Base-by-base conservation (phyloP, 2,797 vertebrate genomes). In the Eutrigla gurnardus region DNA sequence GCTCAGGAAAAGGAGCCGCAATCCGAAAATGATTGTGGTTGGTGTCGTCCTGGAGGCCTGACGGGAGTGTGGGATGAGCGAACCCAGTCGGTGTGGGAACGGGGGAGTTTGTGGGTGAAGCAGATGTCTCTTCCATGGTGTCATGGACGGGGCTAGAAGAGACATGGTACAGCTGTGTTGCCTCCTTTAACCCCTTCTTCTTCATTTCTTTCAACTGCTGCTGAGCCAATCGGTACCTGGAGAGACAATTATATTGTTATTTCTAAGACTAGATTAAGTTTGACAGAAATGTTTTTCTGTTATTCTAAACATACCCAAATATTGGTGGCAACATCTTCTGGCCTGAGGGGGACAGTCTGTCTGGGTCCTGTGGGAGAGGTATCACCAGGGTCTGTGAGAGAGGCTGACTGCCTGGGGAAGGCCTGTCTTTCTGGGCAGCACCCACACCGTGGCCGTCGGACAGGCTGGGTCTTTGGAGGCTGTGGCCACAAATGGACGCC, bases 201-300 rank as follows among this genome's bases (percentile, higher is more conserved):
- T 98, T 99, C 98, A 99, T 99, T 88, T 99, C 97, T 69, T 99
- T 99, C 75, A 99, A 78, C 91, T 99, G 98, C 85, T 98, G 97
- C 83, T 99, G 98, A 43, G 98, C 98, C 35, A 99, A 87, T 7
- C 96, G 96, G 81, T 99, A 99, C 73, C 93, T 93, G 17, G 15
- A 59, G 5, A 75, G 55, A 78, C 36, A 76, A 47, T 12, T 2
- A 15, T 7, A 12, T 37, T 39, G 62, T 4, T 32, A 37, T 64
- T 58, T 62, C 4, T 2, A 32, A 57, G 17, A 65, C 3, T 49
- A 79, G 25, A 70, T 62, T 25, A 65, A 4, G 12, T 70, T 25
- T 54, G 37, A 50, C 4, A 49, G 18, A 9, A 15, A 50, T 12
- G 0, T 18, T 50, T 9, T 15, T 6, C 14, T 2, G 7, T 57